Conservation (phyloP, 1,140 invertebrate species). For the Orius insidiosus region DNA sequence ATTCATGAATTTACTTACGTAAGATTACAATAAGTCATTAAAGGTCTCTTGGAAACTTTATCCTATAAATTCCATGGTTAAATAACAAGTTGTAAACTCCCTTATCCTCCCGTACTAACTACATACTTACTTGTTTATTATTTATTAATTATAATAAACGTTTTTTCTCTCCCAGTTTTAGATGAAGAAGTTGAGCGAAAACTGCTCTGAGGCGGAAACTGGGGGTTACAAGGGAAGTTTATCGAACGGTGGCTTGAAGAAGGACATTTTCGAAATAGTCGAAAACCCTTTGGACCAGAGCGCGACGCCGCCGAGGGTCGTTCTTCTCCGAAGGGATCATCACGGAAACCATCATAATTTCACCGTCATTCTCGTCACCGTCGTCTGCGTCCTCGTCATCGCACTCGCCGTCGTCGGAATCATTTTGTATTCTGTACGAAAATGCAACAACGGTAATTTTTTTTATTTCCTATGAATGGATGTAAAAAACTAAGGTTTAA, state of each 20-base stretch:
- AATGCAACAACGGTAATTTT: constrained; percentile 8
- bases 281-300: constrained; percentile 11
- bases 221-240: neutral
- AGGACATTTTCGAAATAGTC: constrained; percentile 14
- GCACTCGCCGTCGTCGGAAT: constrained; percentile 10
- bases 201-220: neutral
- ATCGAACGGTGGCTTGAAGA: constrained; percentile 4
- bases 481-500: too few relatives aligned
- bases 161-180: too few relatives aligned
- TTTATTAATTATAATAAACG: too few relatives aligned
- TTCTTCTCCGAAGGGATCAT: constrained; percentile 7
- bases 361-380: constrained; percentile 9
- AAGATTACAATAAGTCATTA: too few relatives aligned
- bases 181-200: too few relatives aligned
- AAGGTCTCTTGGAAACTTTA: too few relatives aligned
- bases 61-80: too few relatives aligned
- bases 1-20: too few relatives aligned
- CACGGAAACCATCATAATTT: constrained; percentile 2
- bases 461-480: too few relatives aligned
- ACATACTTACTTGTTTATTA: too few relatives aligned
- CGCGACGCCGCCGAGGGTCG: constrained; percentile 5
- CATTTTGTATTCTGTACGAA: neutral
- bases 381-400: constrained; percentile 13
- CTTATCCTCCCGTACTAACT: too few relatives aligned
- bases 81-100: too few relatives aligned